Evolutionary conservation across 2,113 vertebrate genomes (phyloP).

Genomic region (Ovis aries): ARS-UI_Ramb_v3.0 NC_056059.1:65726001-65726500

Average conservation of each 20-base stretch:
- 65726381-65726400: neutral
- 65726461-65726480: neutral
- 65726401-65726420: neutral
- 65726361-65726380: slow-evolving; percentile 27
- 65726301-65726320: neutral
- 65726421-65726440: neutral
- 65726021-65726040: neutral
- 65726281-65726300: slow-evolving; percentile 20
- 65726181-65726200: neutral
- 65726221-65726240: neutral
- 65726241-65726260: neutral
- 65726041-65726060: neutral
- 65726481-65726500: neutral
- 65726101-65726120: neutral
- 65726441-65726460: neutral
- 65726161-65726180: neutral
- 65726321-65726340: slow-evolving; percentile 30
- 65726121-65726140: neutral
- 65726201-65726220: neutral
- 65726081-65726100: neutral
- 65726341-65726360: neutral
- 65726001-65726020: neutral
- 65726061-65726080: neutral
- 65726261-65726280: neutral
- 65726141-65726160: neutral